Evolutionary conservation across 2,888 invertebrate genomes (phyloP).

Genomic region (Notodonta dromedarius): DNA sequence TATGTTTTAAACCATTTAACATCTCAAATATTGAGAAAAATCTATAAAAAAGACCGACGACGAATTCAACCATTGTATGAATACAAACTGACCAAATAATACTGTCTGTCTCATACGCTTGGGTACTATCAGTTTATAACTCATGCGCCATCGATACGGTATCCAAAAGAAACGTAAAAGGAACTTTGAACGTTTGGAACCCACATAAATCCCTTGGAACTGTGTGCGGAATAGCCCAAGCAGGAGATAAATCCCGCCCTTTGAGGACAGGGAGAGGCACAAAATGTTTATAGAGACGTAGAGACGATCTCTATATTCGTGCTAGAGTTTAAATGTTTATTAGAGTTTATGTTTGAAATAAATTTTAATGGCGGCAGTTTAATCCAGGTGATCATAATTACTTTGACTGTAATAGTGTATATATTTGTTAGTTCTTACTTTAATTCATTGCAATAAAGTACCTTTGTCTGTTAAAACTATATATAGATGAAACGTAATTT

Average conservation of each 20-base stretch:
- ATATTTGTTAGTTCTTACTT: too few relatives aligned
- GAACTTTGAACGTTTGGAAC: conserved; percentile 37
- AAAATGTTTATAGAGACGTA: conserved; percentile 4
- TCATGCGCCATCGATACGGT: conserved; percentile 20
- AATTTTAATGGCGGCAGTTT: too few relatives aligned
- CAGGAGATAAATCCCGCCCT: conserved; percentile 5
- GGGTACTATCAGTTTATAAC: conserved; percentile 23
- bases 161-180: conserved; percentile 38
- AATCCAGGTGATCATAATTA: too few relatives aligned
- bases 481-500: too few relatives aligned
- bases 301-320: background rate
- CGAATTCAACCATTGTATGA: too few relatives aligned
- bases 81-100: background rate
- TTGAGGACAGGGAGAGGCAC: conserved; percentile 11
- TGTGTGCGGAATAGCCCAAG: conserved; percentile 8
- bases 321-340: background rate
- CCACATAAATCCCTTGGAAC: conserved; percentile 43
- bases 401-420: too few relatives aligned
- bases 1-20: too few relatives aligned
- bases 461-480: too few relatives aligned
- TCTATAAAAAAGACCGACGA: too few relatives aligned
- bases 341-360: too few relatives aligned
- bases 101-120: background rate
- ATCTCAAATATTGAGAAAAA: too few relatives aligned
- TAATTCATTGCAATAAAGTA: too few relatives aligned